Percentiles rank a stretch among this genome's conserved stretches.
Conservation (phyloP, 2,888 invertebrate species). For the Apamea epomidion region DNA sequence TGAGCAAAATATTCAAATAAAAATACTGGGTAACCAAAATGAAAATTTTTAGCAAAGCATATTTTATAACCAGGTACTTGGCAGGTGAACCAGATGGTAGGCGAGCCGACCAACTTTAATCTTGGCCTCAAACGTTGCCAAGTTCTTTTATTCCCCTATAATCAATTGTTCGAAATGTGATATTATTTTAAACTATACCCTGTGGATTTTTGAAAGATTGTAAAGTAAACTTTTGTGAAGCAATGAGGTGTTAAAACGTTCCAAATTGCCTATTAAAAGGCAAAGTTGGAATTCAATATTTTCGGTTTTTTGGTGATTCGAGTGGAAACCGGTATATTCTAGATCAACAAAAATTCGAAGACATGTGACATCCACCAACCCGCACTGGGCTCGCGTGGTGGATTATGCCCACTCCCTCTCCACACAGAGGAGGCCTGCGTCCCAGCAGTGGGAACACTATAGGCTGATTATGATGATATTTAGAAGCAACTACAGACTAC, state of each 20-base stretch:
- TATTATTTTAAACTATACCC: constrained; percentile 51
- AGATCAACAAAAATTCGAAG: too few species aligned
- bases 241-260: constrained; percentile 26
- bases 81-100: constrained; percentile 72
- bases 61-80: constrained; percentile 73
- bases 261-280: constrained; percentile 13
- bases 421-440: too few species aligned
- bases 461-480: too few species aligned
- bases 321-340: too few species aligned
- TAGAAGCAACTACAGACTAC: too few species aligned
- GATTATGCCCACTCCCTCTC: too few species aligned
- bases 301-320: background rate
- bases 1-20: constrained; percentile 29
- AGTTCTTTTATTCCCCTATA: constrained; percentile 65
- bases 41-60: constrained; percentile 66
- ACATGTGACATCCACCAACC: too few species aligned
- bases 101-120: constrained; percentile 75
- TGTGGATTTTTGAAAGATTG: constrained; percentile 41
- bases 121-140: constrained; percentile 72
- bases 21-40: constrained; percentile 50
- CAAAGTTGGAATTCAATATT: constrained; percentile 18
- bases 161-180: constrained; percentile 61
- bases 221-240: constrained; percentile 46
- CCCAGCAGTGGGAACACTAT: too few species aligned
- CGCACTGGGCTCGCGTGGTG: too few species aligned